These are phyloP conservation scores for Mungos mungo DNA, from an alignment of 2,113 vertebrate species.

Conservation along the genomic window DNA sequence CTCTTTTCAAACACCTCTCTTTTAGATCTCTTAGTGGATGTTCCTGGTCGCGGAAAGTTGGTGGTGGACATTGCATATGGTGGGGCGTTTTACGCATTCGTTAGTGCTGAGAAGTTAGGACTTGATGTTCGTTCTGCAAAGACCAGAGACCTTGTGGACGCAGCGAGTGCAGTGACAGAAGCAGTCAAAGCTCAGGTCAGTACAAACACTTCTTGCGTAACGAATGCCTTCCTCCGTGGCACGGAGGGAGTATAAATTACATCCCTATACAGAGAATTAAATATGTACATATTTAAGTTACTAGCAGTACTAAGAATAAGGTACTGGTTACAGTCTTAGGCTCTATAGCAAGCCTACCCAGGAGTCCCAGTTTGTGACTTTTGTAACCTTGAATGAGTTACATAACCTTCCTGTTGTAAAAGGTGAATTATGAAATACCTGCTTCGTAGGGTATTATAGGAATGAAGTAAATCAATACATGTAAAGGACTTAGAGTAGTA, in stretches of 20 bases:
- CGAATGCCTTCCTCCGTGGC: neutral
- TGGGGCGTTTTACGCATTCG: conserved; percentile 94
- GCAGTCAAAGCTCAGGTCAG: conserved; percentile 92
- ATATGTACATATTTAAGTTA: neutral
- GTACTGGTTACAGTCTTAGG: neutral
- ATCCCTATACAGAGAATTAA: neutral
- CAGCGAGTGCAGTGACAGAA: conserved; percentile 88
- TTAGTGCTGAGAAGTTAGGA: conserved; percentile 89
- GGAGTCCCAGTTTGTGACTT: neutral
- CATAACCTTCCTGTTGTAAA: neutral
- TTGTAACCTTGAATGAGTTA: neutral
- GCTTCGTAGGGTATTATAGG: neutral
- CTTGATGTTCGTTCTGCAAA: conserved; percentile 89
- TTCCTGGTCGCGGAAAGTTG: conserved; percentile 89
- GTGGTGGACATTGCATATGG: conserved; percentile 92
- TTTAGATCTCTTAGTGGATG: conserved; percentile 88
- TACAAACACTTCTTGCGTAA: neutral
- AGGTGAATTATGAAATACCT: neutral
- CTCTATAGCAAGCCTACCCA: neutral
- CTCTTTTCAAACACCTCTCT: conserved; percentile 33
- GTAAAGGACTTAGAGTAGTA: neutral
- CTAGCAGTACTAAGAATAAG: neutral
- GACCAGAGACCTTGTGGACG: conserved; percentile 90
- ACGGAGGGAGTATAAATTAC: neutral
- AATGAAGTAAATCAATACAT: neutral